Evolutionary conservation across 2,888 invertebrate genomes (phyloP).

Genomic region (Chrysomela aeneicollis): DNA sequence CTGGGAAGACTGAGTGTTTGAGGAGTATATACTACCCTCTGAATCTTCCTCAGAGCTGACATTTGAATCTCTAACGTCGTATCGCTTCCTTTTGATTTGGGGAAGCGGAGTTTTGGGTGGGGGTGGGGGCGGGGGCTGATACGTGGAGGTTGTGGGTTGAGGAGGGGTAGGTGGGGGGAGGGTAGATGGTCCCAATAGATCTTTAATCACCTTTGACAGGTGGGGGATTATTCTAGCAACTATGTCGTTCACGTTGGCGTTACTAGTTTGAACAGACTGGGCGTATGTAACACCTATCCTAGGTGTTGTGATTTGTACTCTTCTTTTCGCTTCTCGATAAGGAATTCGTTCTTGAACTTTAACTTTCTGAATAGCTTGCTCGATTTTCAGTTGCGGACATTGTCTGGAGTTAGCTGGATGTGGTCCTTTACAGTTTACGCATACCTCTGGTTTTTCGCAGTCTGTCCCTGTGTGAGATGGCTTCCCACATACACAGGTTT

Average conservation of each 20-base stretch:
- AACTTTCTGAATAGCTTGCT: slow-evolving; percentile 1
- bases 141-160: not conserved
- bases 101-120: not conserved
- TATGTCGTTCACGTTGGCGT: slow-evolving; percentile 2
- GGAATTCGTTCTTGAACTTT: too few species aligned
- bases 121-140: not conserved
- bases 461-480: too few species aligned
- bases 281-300: not conserved
- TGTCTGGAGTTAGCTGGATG: slow-evolving; percentile 21
- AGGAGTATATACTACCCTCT: not conserved
- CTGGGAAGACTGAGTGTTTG: slow-evolving; percentile 5
- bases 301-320: not conserved
- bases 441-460: slow-evolving; percentile 2
- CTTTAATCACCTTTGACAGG: not conserved
- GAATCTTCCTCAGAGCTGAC: not conserved
- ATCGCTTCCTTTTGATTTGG: not conserved
- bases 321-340: slow-evolving; percentile 8
- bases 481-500: too few species aligned
- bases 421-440: slow-evolving; percentile 13
- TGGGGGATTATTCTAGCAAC: too few species aligned
- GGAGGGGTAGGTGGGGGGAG: not conserved
- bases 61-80: not conserved
- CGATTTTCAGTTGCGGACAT: not conserved
- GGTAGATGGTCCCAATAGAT: slow-evolving; percentile 5
- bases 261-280: not conserved